Evolutionary conservation across 1,140 invertebrate species (phyloP), one percentile per base, ranked within the genome.

Genomic region (Asbolus verrucosus): DNA sequence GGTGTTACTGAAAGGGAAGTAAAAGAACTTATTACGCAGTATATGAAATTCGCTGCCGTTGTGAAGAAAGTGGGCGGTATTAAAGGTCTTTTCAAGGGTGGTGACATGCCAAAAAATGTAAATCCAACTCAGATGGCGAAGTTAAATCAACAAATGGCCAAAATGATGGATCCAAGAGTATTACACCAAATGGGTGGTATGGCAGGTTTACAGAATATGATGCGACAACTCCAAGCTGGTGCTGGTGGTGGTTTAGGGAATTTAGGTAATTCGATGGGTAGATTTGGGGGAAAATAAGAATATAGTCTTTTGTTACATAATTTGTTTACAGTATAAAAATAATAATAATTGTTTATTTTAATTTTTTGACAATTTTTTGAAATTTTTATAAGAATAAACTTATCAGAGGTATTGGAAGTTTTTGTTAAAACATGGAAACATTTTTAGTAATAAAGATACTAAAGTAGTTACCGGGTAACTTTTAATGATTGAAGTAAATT

Each of bases 41-140:
- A 99, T 81, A 99, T 97, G 27, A 99, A 99, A 83, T 99, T 99
- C 84, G 96, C 98, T 59, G 97, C 96, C 15, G 96, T 99, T 70
- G 98, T 99, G 0, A 99, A 99, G 82, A 99, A 99, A 85, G 99
- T 99, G 98, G 98, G 98, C 61, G 97, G 97, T 54, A 99, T 99
- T 59, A 99, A 99, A 81, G 97, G 97, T 24, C 84, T 99, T 3
- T 99, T 99, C 81, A 99, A 98, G 84, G 94, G 96, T 41, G 97
- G 97, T 38, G 97, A 99, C 80, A 98, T 99, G 90, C 91, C 94
- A 1, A 98, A 98, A 81, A 99, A 99, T 84, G 96, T 99, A 0
- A 99, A 99, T 84, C 95, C 94, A 69, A 90, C 90, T 16, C 98
- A 99, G 87, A 99, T 99, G 96, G 92, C 94, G 0, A 98, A 98